Conservation (phyloP, 2,888 invertebrate species). For the Ichneumoninae sp. region DNA sequence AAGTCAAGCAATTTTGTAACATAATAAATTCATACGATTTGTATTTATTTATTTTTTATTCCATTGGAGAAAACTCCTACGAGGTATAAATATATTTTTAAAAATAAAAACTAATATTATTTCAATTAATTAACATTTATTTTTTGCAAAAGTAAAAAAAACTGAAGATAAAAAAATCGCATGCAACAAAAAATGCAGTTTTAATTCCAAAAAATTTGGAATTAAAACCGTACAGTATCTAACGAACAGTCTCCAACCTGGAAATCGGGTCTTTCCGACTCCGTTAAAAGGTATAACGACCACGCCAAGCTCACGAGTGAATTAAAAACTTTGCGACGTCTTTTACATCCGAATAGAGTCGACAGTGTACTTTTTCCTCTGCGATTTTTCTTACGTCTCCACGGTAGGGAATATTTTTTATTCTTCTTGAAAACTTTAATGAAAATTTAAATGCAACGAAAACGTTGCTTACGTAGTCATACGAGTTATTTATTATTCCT, state of each 20-base stretch:
- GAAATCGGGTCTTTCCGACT: neutral
- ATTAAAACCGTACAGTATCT: neutral
- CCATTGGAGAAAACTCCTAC: neutral
- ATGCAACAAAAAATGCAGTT: too few relatives aligned
- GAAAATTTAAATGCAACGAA: constrained; percentile 4
- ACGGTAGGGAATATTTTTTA: neutral
- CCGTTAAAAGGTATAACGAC: neutral
- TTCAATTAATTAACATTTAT: neutral
- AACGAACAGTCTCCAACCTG: neutral
- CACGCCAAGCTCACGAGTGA: neutral
- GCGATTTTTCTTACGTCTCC: neutral
- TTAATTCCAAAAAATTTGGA: neutral
- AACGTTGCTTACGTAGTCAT: constrained; percentile 2
- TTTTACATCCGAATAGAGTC: neutral
- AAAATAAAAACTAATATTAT: neutral
- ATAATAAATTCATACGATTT: neutral
- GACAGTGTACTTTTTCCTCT: neutral
- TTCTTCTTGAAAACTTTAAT: neutral
- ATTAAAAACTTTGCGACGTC: neutral
- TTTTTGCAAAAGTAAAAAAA: neutral
- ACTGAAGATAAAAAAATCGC: too few relatives aligned
- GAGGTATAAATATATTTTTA: neutral
- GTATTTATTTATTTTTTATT: neutral
- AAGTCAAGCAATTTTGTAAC: neutral
- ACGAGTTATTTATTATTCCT: constrained; percentile 15